Base-by-base conservation (phyloP, 1,140 invertebrate genomes). In the Probaryconus sp. region DNA sequence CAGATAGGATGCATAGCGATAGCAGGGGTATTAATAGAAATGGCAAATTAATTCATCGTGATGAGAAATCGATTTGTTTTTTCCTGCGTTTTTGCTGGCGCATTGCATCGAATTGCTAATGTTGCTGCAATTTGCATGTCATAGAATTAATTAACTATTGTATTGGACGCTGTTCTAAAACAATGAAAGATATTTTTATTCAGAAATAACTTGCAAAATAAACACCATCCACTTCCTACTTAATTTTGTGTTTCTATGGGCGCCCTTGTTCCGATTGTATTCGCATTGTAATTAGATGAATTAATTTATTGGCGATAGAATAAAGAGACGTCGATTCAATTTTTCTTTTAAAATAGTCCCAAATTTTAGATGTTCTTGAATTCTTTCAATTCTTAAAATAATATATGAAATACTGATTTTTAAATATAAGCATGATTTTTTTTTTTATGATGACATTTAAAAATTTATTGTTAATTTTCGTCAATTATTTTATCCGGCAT, bases 61-160 rank as follows among this genome's bases (percentile, higher is more conserved):
- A 75, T 75, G 72, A 69, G 65, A 69, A 69, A 75, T 75, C 65
- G 60, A 75, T 75, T 75, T 43, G 60, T 63, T 75, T 75, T 33
- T 68, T 63, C 0, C 13, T 1, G 30, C 31, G 51, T 65, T 65
- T 60, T 69, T 69, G 43, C 50, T 16, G 30, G 14, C 28, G 21
- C 60, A 24, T 48, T 26, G 63, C 55, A 60, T 65, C 61, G 61
- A 65, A 68, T 74, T 69, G 65, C 72, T 64, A 75, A 65, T 75
- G 47, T 42, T 24, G 55, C 37, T 53, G 33, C 43, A 42, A 69
- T 75, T 64, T 69, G 72, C 64, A 75, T 69, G 53, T 38, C 64
- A 51, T 58, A 69, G 72, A 75, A 75, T 75, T 64, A 75, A 75
- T 69, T 75, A 63, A 58, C 51, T 58, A 42, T 64, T 58, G 50